Evolutionary conservation across 2,113 vertebrate genomes (phyloP), one percentile per base, ranked within the genome.

Genomic region (Nipponia nippon): DNA sequence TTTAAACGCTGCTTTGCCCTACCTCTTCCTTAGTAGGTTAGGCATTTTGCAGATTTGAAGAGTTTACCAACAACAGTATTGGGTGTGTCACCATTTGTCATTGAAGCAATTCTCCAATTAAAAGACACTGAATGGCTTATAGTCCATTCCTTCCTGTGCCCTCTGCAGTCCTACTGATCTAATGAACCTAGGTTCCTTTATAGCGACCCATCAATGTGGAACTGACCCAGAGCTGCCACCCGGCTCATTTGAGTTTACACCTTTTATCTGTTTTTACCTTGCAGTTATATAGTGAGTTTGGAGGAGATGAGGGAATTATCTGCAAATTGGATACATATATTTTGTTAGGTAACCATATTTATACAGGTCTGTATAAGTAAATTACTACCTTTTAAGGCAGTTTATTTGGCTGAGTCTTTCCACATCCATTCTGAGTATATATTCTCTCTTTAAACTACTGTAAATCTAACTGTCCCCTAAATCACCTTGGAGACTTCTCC

Each of bases 401-500:
- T 62, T 91, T 93, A 76, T 87, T 93, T 79, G 44, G 27, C 49
- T 89, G 49, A 80, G 46, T 76, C 56, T 75, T 89, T 91, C 58
- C 58, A 75, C 34, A 82, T 89, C 36, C n/a, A n/a, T 76, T 80
- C 55, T 83, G 42, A 70, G 42, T n/a, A 69, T n/a, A 83, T 32
- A 81, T 38, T 17, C 23, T 53, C 23, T 83, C 66, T 96, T 94
- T 73, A 85, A 96, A 85, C 11, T 36, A 62, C 23, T 36, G 26
- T 49, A 90, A 83, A 86, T 69, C 53, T 77, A 86, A 65, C 63
- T 71, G 73, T 77, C 76, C 89, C 87, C 87, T 90, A 94, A 93
- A 97, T 93, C 86, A 96, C 69, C 71, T 93, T 89, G 62, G 34
- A 95, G 84, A 69, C 30, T 69, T 72, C 9, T 49, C 50, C 91